Evolutionary conservation across 1,140 invertebrate species (phyloP).

Genomic region (Myzus persicae): DNA sequence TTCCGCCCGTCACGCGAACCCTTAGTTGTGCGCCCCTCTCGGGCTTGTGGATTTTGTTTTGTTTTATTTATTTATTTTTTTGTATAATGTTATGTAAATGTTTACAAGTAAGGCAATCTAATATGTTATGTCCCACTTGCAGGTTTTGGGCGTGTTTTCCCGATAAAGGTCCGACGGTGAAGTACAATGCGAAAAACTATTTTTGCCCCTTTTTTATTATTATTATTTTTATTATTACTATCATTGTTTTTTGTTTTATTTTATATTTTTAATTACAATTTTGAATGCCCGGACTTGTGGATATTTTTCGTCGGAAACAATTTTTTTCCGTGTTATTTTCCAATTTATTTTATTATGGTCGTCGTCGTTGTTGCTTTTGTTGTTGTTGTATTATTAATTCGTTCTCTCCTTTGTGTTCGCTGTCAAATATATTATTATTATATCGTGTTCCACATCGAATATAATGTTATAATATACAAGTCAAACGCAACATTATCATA

Average conservation of each 20-base stretch:
- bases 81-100: slow-evolving; percentile 51
- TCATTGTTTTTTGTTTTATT: background rate
- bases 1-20: slow-evolving; percentile 25
- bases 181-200: slow-evolving; percentile 33
- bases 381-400: background rate
- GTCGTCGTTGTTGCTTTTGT: too few species aligned
- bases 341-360: background rate
- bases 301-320: background rate
- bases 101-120: slow-evolving; percentile 45
- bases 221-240: background rate
- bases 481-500: slow-evolving; percentile 31
- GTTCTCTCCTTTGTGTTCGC: background rate
- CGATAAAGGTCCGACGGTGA: background rate
- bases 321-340: background rate
- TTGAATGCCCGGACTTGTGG: background rate
- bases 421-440: slow-evolving; percentile 3
- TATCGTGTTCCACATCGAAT: background rate
- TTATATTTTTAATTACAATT: slow-evolving; percentile 28
- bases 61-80: slow-evolving; percentile 44
- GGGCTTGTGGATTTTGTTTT: background rate
- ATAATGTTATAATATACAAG: background rate
- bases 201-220: background rate
- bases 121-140: slow-evolving; percentile 32
- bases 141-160: slow-evolving; percentile 26
- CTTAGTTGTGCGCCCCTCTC: background rate